phyloP scores from a whole-genome alignment of 53 echinoderm and acorn worm genomes.

The Antedon mediterranea region DNA sequence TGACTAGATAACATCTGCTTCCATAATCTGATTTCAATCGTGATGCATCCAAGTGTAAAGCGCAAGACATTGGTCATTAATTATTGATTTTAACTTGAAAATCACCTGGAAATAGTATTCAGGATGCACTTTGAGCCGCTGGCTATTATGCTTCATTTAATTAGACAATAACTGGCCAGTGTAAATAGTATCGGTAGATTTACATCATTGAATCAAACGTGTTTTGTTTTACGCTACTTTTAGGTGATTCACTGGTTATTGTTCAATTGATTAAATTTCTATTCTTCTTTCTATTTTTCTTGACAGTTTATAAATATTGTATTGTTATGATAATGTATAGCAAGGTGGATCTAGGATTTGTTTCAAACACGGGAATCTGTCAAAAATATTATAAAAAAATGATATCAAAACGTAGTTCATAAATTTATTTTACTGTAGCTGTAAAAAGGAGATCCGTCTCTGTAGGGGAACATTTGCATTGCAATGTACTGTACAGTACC shows the following conservation, averaged over 20 bases:
- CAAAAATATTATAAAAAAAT: no score
- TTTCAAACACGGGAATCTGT: no score
- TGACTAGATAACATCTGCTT: slow-evolving; percentile 1
- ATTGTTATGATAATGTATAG: no score
- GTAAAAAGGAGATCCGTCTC: no score
- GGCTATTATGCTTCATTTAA: not conserved
- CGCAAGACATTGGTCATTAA: not conserved
- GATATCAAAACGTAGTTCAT: no score
- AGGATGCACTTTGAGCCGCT: not conserved
- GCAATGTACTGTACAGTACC: no score
- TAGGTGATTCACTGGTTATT: not conserved
- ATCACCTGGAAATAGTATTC: not conserved
- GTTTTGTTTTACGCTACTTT: not conserved
- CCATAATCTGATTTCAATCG: not conserved
- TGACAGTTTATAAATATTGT: no score
- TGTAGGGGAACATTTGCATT: no score
- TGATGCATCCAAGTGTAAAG: not conserved
- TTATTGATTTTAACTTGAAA: not conserved
- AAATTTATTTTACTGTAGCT: no score
- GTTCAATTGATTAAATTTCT: not conserved
- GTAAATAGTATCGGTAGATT: not conserved
- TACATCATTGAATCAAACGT: not conserved
- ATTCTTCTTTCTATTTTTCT: no score
- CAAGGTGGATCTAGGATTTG: no score
- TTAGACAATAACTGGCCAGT: not conserved